These are phyloP conservation scores for Polymixis flavicincta DNA, from an alignment of 2,888 invertebrate species.

Conservation along the genomic window DNA sequence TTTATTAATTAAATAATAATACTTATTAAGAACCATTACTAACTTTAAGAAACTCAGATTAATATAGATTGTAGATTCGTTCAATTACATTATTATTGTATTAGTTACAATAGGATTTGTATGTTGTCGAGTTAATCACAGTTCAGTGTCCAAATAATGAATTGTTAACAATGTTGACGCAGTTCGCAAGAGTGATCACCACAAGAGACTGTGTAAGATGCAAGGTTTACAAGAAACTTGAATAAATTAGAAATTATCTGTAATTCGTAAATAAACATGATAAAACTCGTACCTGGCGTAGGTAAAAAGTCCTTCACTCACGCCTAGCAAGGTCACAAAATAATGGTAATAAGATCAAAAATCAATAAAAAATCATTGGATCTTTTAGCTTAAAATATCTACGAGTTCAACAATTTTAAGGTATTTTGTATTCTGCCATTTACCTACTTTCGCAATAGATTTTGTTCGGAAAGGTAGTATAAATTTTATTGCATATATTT, in stretches of 20 bases:
- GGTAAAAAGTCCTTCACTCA: neutral
- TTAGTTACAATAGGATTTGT: slow-evolving; percentile 10
- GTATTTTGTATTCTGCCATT: slow-evolving; percentile 46
- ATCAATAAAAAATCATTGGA: slow-evolving; percentile 4
- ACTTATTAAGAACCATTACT: neutral
- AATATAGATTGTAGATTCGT: slow-evolving; percentile 2
- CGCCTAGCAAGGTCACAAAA: neutral
- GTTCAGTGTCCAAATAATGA: slow-evolving; percentile 27
- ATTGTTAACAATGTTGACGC: slow-evolving; percentile 38
- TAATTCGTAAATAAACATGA: neutral
- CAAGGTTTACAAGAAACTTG: slow-evolving; percentile 9
- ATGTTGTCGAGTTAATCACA: slow-evolving; percentile 26
- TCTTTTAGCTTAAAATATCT: slow-evolving; percentile 2
- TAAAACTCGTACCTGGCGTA: neutral
- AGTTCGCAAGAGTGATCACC: slow-evolving; percentile 1
- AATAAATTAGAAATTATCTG: neutral
- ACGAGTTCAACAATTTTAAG: slow-evolving; percentile 25
- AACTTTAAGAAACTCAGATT: neutral
- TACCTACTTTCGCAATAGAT: slow-evolving; percentile 64
- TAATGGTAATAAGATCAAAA: slow-evolving; percentile 13
- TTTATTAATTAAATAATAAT: neutral
- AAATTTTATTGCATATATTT: slow-evolving; percentile 84
- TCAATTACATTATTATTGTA: slow-evolving; percentile 26
- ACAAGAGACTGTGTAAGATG: slow-evolving; percentile 21
- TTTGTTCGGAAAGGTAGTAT: slow-evolving; percentile 74